These are phyloP conservation scores for Carassius carassius DNA, from an alignment of 2,113 vertebrate species.

Conservation along the genomic window DNA sequence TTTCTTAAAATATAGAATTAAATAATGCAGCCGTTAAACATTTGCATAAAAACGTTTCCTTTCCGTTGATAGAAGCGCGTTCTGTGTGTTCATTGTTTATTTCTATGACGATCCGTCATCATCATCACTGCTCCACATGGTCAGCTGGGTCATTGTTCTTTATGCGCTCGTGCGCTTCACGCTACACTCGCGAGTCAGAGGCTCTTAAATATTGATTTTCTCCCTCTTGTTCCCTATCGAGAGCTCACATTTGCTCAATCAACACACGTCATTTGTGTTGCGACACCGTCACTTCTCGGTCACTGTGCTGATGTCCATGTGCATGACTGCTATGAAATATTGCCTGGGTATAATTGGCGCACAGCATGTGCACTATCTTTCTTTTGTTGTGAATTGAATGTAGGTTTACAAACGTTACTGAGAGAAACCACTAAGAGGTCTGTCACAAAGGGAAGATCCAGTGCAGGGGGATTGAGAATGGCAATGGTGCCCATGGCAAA, in stretches of 20 bases:
- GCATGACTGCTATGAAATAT: neutral
- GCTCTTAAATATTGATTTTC: neutral
- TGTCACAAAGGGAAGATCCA: constrained; percentile 4
- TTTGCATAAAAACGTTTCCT: neutral
- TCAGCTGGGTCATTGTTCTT: constrained; percentile 24
- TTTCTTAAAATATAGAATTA: neutral
- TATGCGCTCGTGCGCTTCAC: neutral
- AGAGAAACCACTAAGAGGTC: neutral
- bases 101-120: neutral
- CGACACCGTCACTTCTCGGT: neutral
- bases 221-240: neutral
- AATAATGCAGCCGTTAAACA: neutral
- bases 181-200: neutral
- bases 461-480: neutral
- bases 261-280: neutral
- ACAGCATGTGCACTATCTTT: neutral
- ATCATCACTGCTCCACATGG: constrained; percentile 15
- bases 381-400: constrained; percentile 5
- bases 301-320: neutral
- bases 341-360: neutral
- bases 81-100: constrained; percentile 12
- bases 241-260: neutral
- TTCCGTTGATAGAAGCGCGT: neutral
- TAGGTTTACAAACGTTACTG: neutral
- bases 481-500: neutral